Conservation (phyloP, 2,797 vertebrate species). For the Coregonus sp. region DNA sequence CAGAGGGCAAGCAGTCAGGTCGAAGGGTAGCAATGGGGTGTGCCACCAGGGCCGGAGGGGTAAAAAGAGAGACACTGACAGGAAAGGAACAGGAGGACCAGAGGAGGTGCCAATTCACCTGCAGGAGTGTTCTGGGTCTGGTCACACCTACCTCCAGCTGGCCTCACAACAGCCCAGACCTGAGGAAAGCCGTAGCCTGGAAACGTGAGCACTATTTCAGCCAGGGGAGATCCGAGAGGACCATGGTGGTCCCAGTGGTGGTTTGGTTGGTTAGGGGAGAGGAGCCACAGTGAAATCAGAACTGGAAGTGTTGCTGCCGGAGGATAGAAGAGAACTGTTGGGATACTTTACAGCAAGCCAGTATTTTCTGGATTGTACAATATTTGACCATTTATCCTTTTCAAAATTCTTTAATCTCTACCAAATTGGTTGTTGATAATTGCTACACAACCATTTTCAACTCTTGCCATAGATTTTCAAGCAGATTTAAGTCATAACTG, state of each 20-base stretch:
- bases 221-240: slow-evolving; percentile 1
- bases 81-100: slow-evolving; percentile 39
- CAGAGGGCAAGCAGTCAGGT: slow-evolving; percentile 87
- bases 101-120: slow-evolving; percentile 63
- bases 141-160: slow-evolving; percentile 48
- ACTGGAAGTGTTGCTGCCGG: slow-evolving; percentile 27
- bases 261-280: slow-evolving; percentile 29
- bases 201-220: slow-evolving; percentile 51
- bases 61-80: slow-evolving; percentile 44
- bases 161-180: slow-evolving; percentile 38
- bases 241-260: background rate
- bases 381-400: background rate
- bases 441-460: slow-evolving; percentile 4
- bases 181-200: slow-evolving; percentile 56
- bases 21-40: slow-evolving; percentile 78
- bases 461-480: no score
- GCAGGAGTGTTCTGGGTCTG: slow-evolving; percentile 57
- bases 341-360: slow-evolving; percentile 57
- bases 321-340: slow-evolving; percentile 42
- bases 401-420: background rate
- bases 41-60: slow-evolving; percentile 64
- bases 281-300: slow-evolving; percentile 21
- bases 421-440: slow-evolving; percentile 14
- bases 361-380: slow-evolving; percentile 26
- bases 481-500: no score